Evolutionary conservation across 2,888 invertebrate genomes (phyloP).

Genomic region (Drosophila longiperda): DNA sequence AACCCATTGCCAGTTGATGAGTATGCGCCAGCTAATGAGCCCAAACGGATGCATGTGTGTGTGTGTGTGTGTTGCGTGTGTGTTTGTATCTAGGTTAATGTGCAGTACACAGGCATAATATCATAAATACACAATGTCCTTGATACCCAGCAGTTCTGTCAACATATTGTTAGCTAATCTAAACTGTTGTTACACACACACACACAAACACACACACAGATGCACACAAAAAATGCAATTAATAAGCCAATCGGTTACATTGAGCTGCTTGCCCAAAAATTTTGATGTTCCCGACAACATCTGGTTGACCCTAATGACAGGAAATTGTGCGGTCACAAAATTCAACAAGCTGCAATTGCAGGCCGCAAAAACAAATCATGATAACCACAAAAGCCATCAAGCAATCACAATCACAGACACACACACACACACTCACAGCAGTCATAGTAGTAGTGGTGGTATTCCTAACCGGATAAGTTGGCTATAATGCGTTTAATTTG

Average conservation of each 20-base stretch:
- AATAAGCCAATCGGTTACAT: constrained; percentile 56
- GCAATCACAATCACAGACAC: constrained; percentile 27
- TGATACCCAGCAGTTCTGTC: constrained; percentile 20
- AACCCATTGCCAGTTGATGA: constrained; percentile 17
- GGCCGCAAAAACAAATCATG: constrained; percentile 79
- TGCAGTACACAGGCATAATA: constrained; percentile 42
- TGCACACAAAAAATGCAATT: constrained; percentile 56
- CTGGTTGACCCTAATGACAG: constrained; percentile 78
- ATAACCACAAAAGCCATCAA: constrained; percentile 68
- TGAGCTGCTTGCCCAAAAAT: constrained; percentile 39
- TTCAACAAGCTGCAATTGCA: constrained; percentile 25
- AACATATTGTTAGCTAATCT: constrained; percentile 15
- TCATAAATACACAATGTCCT: constrained; percentile 58
- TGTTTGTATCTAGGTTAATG: constrained; percentile 67
- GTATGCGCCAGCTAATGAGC: constrained; percentile 53
- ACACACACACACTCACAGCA: not conserved
- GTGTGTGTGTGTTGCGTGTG: constrained; percentile 13
- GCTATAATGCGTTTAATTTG: constrained; percentile 64
- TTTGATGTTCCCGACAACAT: constrained; percentile 60
- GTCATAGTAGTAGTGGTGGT: not conserved
- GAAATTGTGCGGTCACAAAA: constrained; percentile 72
- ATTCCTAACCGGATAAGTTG: constrained; percentile 31
- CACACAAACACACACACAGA: not conserved
- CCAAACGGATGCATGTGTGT: constrained; percentile 44
- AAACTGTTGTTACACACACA: constrained; percentile 1